Percentiles rank a stretch among this genome's conserved stretches.
These are phyloP conservation scores for Onthophagus taurus DNA, from an alignment of 1,140 invertebrate species.

Conservation along the genomic window DNA sequence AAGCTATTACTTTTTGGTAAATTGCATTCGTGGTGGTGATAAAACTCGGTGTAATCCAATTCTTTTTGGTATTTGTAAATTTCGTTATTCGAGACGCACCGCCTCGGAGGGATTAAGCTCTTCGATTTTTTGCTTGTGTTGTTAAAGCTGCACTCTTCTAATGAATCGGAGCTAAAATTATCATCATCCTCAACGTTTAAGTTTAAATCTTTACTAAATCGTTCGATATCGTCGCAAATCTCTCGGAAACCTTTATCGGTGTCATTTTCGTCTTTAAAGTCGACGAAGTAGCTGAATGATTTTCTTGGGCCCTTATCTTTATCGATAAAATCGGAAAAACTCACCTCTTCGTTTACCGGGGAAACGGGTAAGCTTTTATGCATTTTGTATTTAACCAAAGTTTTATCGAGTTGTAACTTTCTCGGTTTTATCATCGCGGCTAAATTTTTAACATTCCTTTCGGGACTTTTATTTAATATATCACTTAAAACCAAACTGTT, in stretches of 20 bases:
- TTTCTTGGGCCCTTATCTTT: slow-evolving; percentile 29
- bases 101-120: slow-evolving; percentile 43
- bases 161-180: slow-evolving; percentile 66
- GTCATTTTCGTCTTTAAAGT: slow-evolving; percentile 40
- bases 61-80: slow-evolving; percentile 46
- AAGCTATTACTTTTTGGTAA: slow-evolving; percentile 47
- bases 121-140: slow-evolving; percentile 46
- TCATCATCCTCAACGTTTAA: slow-evolving; percentile 45
- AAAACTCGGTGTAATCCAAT: slow-evolving; percentile 15
- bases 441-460: slow-evolving; percentile 23
- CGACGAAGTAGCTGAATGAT: slow-evolving; percentile 47
- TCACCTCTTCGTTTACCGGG: slow-evolving; percentile 55
- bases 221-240: slow-evolving; percentile 35
- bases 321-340: slow-evolving; percentile 45
- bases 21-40: slow-evolving; percentile 17
- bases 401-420: slow-evolving; percentile 33
- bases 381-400: slow-evolving; percentile 44
- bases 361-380: slow-evolving; percentile 59
- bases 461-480: slow-evolving; percentile 25
- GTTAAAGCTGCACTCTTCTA: slow-evolving; percentile 57
- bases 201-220: slow-evolving; percentile 36
- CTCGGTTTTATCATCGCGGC: slow-evolving; percentile 26
- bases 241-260: slow-evolving; percentile 44
- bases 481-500: no score
- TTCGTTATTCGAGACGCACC: slow-evolving; percentile 67